Evolutionary conservation across 2,888 invertebrate genomes (phyloP), one percentile per base, ranked within the genome.

Genomic region (Exocentrus adspersus): DNA sequence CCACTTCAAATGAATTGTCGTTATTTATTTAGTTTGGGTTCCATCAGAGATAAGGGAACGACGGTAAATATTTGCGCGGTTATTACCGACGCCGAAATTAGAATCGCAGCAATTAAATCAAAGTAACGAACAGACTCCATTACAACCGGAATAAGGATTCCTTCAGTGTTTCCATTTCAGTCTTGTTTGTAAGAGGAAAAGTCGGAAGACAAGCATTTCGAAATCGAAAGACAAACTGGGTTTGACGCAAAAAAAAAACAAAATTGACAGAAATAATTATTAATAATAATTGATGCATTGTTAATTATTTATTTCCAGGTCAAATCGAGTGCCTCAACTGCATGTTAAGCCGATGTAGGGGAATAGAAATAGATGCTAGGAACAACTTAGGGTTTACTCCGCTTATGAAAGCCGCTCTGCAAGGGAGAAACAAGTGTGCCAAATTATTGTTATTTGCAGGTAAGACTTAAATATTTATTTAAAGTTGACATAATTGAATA

Each of bases 391-490:
- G 92, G 9, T 89, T 91, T 77, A 91, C 91, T 1, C 89, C 91
- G 1, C 82, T 92, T 50, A 89, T 89, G 88, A 92, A 92, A 78
- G 90, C 92, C 0, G 90, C 91, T 2, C 84, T 92, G 16, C 92
- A 92, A 79, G 92, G 92, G 6, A 84, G 91, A 62, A 89, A 89
- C 50, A 88, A 89, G 77, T 91, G 91, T 82, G 90, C 91, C 70
- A 90, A 90, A 83, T 84, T 90, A 60, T 82, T 92, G 16, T 82
- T 92, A n/a, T 88, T 89, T 75, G 90, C 91, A 75, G 92, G 92
- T 91, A 80, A 83, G 80, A 77, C 12, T 5, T 3, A 12, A 12
- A 5, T 5, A 24, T 24, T 24, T 24, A 24, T 24, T 5, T 7
- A 7, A 5, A 24, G 7, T 24, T 24, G n/a, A 24, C 24, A 7